phyloP scores from a whole-genome alignment of 2,797 vertebrate genomes.

The Spinibarbus caldwelli region DNA sequence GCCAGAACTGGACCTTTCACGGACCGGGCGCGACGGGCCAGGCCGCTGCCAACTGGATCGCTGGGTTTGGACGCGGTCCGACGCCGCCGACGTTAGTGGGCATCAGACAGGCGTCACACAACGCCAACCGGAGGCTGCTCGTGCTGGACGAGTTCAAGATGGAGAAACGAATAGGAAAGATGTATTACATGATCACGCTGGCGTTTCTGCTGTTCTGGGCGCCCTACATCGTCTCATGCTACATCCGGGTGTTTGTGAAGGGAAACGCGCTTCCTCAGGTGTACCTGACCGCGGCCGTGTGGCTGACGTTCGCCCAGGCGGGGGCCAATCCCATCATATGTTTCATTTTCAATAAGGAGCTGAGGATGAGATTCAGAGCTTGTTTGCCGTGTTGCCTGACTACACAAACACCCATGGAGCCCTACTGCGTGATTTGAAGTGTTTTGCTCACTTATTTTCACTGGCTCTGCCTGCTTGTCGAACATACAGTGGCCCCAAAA shows the following conservation, averaged over 20 bases:
- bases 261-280: conserved; percentile 86
- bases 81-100: conserved; percentile 95
- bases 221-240: conserved; percentile 93
- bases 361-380: conserved; percentile 88
- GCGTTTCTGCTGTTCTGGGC: conserved; percentile 92
- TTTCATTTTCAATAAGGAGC: conserved; percentile 95
- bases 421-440: conserved; percentile 82
- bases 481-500: conserved; percentile 10
- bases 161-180: conserved; percentile 95
- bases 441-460: conserved; percentile 29
- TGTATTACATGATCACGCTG: conserved; percentile 96
- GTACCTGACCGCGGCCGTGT: conserved; percentile 91
- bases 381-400: conserved; percentile 88
- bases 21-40: conserved; percentile 95
- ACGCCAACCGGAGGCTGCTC: conserved; percentile 87
- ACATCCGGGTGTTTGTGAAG: conserved; percentile 89
- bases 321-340: conserved; percentile 94
- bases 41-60: conserved; percentile 97
- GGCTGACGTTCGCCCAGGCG: conserved; percentile 96
- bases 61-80: conserved; percentile 93
- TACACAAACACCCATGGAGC: conserved; percentile 88
- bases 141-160: conserved; percentile 96
- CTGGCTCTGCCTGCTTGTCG: neutral
- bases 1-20: conserved; percentile 98
- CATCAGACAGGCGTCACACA: conserved; percentile 86